Percentiles rank a stretch among this genome's conserved stretches.
Evolutionary conservation across 1,140 invertebrate genomes (phyloP).

Genomic region (Drosophila repleta): DNA sequence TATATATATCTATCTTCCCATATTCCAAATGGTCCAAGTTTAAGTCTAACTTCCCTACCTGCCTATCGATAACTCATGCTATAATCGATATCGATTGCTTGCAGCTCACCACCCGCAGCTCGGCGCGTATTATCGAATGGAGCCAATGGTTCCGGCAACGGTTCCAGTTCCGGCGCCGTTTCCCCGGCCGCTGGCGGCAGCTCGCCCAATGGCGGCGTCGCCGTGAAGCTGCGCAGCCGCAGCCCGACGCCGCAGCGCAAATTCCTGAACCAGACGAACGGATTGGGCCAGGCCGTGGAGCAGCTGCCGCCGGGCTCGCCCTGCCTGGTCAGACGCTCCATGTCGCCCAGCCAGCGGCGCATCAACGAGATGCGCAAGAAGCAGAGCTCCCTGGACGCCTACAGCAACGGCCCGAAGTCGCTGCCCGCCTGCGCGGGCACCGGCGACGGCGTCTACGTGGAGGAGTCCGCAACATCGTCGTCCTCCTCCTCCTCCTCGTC

Average conservation of each 20-base stretch:
- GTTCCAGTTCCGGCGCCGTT: slow-evolving; percentile 1
- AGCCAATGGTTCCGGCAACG: slow-evolving; percentile 22
- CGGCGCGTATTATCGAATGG: slow-evolving; percentile 60
- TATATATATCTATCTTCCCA: too few relatives aligned
- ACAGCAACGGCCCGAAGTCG: slow-evolving; percentile 45
- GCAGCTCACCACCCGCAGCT: slow-evolving; percentile 77
- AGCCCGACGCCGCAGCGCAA: slow-evolving; percentile 85
- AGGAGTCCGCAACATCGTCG: slow-evolving; percentile 6
- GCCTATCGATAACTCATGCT: neutral
- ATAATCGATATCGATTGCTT: slow-evolving; percentile 8
- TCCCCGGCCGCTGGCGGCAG: slow-evolving; percentile 4
- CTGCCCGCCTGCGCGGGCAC: slow-evolving; percentile 37
- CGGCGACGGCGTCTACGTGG: slow-evolving; percentile 3
- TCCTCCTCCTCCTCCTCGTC: neutral
- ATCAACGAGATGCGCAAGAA: slow-evolving; percentile 79
- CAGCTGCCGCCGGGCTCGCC: slow-evolving; percentile 50
- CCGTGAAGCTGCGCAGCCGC: slow-evolving; percentile 84
- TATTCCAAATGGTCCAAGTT: too few relatives aligned
- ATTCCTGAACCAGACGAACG: slow-evolving; percentile 65
- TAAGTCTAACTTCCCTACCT: neutral
- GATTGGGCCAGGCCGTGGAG: slow-evolving; percentile 6
- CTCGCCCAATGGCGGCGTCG: slow-evolving; percentile 30
- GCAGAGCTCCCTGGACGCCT: slow-evolving; percentile 69
- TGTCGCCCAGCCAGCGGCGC: slow-evolving; percentile 84
- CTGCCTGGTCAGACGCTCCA: slow-evolving; percentile 63